Base-by-base conservation (phyloP, 2,888 invertebrate species). In the Troides aeacus region DNA sequence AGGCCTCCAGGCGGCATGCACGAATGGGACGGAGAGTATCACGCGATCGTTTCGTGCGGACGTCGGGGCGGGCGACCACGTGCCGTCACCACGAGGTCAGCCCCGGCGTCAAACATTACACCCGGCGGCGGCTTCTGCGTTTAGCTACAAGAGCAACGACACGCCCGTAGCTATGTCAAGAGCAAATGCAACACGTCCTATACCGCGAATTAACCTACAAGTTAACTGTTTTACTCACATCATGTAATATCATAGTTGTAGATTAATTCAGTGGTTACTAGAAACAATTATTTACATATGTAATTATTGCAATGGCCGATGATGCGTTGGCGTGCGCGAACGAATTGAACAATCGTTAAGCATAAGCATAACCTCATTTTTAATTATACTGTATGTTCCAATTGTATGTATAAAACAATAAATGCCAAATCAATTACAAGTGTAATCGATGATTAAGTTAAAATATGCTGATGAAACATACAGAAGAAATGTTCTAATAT, bases 41-140 rank as follows among this genome's bases (percentile, higher is more conserved):
- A 88, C 84, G 85, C 79, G 74, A 72, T 69, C 69, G 75, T 76
- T 83, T 84, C 87, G 85, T 86, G 86, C 75, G 71, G 65, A 59
- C 67, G 74, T 58, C 68, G 74, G 72, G 72, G 73, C 84, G 84
- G 80, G 82, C 83, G 75, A 63, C 66, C 72, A 71, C 74, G 73
- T 73, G 75, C 56, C 66, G 53, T 58, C 62, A 61, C 67, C 66
- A 58, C 74, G 76, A 76, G 75, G 74, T 75, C 75, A 71, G 57
- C 56, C 66, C 71, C 70, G 72, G 74, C 70, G 60, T 46, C 75
- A 77, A 74, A 71, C 68, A 74, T 72, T 72, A 64, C 71, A 64
- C n/a, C 39, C 59, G 24, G 59, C 66, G 58, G 50, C 58, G 46
- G 36, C 56, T 68, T 69, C 63, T 58, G 69, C 64, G 62, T 70